Evolutionary conservation across 2,113 vertebrate genomes (phyloP), one percentile per base, ranked within the genome.

Genomic region (Mellivora capensis): DNA sequence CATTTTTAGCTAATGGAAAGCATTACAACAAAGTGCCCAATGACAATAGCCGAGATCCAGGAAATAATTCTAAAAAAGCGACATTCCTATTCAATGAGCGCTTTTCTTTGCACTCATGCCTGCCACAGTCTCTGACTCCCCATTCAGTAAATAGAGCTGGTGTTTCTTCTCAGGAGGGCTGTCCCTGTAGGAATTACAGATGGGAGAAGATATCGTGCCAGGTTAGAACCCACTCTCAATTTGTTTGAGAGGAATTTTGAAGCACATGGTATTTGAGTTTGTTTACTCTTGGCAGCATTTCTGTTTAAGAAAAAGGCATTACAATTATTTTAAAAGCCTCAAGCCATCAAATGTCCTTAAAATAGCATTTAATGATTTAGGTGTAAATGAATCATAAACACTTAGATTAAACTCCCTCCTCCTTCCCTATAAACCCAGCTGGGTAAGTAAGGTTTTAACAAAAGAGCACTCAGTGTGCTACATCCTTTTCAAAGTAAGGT

Each of bases 351-450:
- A 86, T 64, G 64, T 87, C 80, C 91, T 97, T 97, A 98, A 98
- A 97, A 98, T 97, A 97, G 79, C 80, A 97, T 72, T 96, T 95
- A 96, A 97, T 94, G 91, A 95, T 97, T 97, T 96, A 97, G 76
- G 92, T 96, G 59, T 96, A 97, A 97, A 97, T 97, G 87, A 97
- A 97, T 97, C 96, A 97, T 88, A 96, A 97, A 96, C 86, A 95
- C 87, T 97, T 85, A 90, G 59, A 77, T 82, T 93, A 82, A 96
- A 82, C 72, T 82, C 95, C 44, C 62, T 81, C 84, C 84, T 91
- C 57, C 74, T 90, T 95, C 80, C 39, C 37, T 94, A 52, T 15
- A 97, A 97, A 94, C 2, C 64, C 59, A 82, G 84, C 84, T 97
- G 87, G 49, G 93, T 95, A 94, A 89, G 4, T 29, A 81, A 96